Evolutionary conservation across 2,888 invertebrate genomes (phyloP), one percentile per base, ranked within the genome.

Genomic region (Tetheella fluctuosa): DNA sequence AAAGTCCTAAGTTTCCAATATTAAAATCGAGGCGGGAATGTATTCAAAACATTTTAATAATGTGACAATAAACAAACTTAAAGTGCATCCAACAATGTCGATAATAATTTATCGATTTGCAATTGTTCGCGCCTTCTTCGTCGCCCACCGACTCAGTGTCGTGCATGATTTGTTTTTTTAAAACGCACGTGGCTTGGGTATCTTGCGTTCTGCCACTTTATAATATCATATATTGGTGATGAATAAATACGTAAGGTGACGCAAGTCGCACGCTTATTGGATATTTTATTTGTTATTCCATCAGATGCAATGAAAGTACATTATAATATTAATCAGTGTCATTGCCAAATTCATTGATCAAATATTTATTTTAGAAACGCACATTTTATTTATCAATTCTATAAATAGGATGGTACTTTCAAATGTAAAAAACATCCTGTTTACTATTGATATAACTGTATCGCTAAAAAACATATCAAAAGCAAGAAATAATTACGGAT

Each of bases 101-200:
- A 48, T 48, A 42, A 42, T 39, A 20, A 48, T 48, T 17, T 48
- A 48, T 48, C 48, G 20, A 48, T 48, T 20, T 48, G 20, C 48
- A 48, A 48, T 20, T 48, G 48, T 20, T 7, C 17, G 10, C 20
- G 20, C n/a, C 42, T n/a, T 48, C 48, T 10, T 20, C 20, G 20
- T 20, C 20, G 2, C 17, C 20, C 48, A 20, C 10, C 48, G 48
- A 48, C 39, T 13, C 34, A n/a, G n/a, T n/a, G 48, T 5, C 48
- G 48, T 20, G 20, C 48, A 48, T 48, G 48, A 48, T 48, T 48
- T 48, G 17, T 48, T 48, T 48, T 42, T 39, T 39, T 39, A 39
- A 39, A 48, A 20, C 17, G 48, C 48, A 48, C 48, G 48, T 48
- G 48, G 48, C 48, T 48, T 48, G 20, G 3, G 48, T 20, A 48